Conservation (phyloP, 2,888 invertebrate species). For the Drosophila quinaria region DNA sequence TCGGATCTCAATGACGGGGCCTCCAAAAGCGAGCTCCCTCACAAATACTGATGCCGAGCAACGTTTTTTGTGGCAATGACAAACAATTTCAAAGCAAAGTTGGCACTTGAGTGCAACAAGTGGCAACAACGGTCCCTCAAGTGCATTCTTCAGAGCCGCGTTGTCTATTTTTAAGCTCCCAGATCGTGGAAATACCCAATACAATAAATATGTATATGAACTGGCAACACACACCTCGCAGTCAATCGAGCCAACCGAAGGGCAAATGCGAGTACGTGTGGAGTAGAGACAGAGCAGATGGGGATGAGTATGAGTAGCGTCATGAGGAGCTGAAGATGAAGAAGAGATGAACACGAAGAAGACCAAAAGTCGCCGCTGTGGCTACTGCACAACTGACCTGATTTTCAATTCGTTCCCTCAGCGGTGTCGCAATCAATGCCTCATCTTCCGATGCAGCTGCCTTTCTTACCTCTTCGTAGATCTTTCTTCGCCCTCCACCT, state of each 20-base stretch:
- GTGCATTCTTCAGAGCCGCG: slow-evolving; percentile 72
- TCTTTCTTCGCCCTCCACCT: slow-evolving; percentile 37
- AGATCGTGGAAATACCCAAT: slow-evolving; percentile 64
- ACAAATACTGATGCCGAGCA: slow-evolving; percentile 10
- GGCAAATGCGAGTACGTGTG: slow-evolving; percentile 62
- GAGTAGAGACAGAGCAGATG: not conserved
- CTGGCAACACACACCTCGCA: slow-evolving; percentile 20
- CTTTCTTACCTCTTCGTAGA: slow-evolving; percentile 23
- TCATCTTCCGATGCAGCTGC: slow-evolving; percentile 21
- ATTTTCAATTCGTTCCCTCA: slow-evolving; percentile 39
- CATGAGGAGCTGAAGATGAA: slow-evolving; percentile 2
- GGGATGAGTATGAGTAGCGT: slow-evolving; percentile 10
- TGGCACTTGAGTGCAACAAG: slow-evolving; percentile 80
- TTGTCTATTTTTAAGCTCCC: slow-evolving; percentile 72
- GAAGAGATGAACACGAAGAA: slow-evolving; percentile 18
- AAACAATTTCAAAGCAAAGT: slow-evolving; percentile 48
- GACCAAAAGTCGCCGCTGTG: slow-evolving; percentile 29
- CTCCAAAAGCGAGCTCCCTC: slow-evolving; percentile 63
- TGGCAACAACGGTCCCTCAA: slow-evolving; percentile 73
- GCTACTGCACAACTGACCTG: slow-evolving; percentile 77
- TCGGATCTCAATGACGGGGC: slow-evolving; percentile 71
- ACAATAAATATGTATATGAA: not conserved
- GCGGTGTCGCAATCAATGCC: slow-evolving; percentile 59
- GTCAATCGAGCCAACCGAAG: slow-evolving; percentile 57
- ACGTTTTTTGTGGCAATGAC: slow-evolving; percentile 59